Evolutionary conservation across 2,888 invertebrate species (phyloP).

Genomic region (Acleris emargana): DNA sequence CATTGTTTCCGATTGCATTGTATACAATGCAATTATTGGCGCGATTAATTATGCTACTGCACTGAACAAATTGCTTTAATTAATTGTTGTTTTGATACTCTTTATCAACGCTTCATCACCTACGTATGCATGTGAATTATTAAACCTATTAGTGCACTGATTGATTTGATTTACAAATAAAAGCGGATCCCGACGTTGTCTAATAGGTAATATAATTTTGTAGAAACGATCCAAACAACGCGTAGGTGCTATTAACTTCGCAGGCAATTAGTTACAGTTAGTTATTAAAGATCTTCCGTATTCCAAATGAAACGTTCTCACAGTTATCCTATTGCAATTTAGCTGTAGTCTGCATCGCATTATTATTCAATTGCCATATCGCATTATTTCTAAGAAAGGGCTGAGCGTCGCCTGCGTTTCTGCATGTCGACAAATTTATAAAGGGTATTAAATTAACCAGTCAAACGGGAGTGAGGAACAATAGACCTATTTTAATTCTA

Average conservation of each 20-base stretch:
- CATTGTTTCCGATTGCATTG: conserved; percentile 20
- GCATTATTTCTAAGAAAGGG: conserved; percentile 30
- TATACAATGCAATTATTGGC: conserved; percentile 30
- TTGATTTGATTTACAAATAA: conserved; percentile 25
- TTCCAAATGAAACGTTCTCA: conserved; percentile 30
- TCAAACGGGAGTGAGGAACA: conserved; percentile 48
- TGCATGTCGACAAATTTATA: conserved; percentile 12
- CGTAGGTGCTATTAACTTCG: conserved; percentile 22
- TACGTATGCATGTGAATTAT: conserved; percentile 16
- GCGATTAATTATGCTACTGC: conserved; percentile 22
- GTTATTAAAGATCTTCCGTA: conserved; percentile 10
- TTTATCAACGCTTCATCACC: conserved; percentile 20
- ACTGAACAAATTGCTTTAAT: conserved; percentile 28
- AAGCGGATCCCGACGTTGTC: conserved; percentile 13
- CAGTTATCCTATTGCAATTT: conserved; percentile 29
- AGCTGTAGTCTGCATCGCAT: conserved; percentile 26
- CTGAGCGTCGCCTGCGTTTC: conserved; percentile 21
- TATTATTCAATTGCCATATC: conserved; percentile 36
- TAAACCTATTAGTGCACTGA: conserved; percentile 19
- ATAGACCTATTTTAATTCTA: conserved; percentile 65
- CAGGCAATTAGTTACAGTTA: conserved; percentile 28
- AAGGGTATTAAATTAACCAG: conserved; percentile 23
- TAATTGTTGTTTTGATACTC: conserved; percentile 31
- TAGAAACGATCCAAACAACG: conserved; percentile 23
- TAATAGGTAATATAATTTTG: conserved; percentile 24